Conservation (phyloP, 2,888 invertebrate genomes). For the Leptura quadrifasciata region DNA sequence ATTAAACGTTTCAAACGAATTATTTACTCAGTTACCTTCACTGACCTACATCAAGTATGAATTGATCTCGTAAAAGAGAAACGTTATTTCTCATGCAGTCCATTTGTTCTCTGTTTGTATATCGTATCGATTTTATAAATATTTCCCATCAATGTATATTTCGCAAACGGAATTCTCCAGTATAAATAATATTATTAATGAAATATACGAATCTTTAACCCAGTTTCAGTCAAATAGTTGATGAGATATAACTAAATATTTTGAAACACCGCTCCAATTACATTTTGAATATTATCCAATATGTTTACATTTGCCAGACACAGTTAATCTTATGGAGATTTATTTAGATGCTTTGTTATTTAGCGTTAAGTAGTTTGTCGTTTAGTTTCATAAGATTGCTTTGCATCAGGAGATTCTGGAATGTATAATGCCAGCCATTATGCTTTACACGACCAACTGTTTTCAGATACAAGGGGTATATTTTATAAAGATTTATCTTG, state of each 20-base stretch:
- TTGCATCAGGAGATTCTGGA: not conserved
- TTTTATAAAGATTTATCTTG: too few species aligned
- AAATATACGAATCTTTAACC: slow-evolving; percentile 45
- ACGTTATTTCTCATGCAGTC: not conserved
- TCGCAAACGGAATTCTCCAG: slow-evolving; percentile 14
- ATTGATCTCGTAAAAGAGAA: not conserved
- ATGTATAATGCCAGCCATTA: not conserved
- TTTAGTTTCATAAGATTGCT: not conserved
- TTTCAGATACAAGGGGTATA: not conserved
- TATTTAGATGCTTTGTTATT: slow-evolving; percentile 2
- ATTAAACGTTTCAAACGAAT: not conserved
- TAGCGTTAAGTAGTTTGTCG: not conserved
- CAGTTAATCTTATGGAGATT: slow-evolving; percentile 13
- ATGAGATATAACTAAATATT: slow-evolving; percentile 20
- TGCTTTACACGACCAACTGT: not conserved
- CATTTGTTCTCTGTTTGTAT: not conserved
- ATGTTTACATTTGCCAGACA: slow-evolving; percentile 8
- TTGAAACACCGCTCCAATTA: slow-evolving; percentile 29
- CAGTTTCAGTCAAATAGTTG: slow-evolving; percentile 34
- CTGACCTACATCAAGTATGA: slow-evolving; percentile 18
- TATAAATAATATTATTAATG: slow-evolving; percentile 39
- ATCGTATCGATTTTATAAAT: not conserved
- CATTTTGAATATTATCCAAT: slow-evolving; percentile 28
- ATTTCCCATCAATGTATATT: slow-evolving; percentile 11
- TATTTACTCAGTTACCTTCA: not conserved